Evolutionary conservation across 2,113 vertebrate species (phyloP).

Genomic region (Pachycephala philippinensis): DNA sequence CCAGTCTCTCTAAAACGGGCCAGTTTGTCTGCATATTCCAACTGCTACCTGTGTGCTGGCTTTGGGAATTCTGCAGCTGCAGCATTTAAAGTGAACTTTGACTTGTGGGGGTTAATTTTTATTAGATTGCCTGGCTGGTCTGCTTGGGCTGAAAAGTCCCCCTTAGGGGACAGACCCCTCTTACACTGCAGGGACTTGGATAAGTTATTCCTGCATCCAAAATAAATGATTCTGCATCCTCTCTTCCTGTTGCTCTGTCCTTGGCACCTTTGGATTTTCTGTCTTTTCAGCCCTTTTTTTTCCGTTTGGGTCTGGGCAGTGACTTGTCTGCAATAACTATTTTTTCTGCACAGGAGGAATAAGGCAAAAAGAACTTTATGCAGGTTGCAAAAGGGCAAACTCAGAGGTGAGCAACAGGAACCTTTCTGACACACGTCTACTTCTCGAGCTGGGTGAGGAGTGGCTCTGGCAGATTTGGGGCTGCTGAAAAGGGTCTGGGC

Average conservation of each 20-base stretch:
- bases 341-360: neutral
- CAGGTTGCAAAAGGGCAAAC: neutral
- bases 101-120: neutral
- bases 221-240: neutral
- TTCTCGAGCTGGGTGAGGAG: neutral
- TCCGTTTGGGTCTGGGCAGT: neutral
- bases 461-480: neutral
- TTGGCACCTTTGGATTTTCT: neutral
- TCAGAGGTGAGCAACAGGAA: neutral
- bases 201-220: neutral
- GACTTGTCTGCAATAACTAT: neutral
- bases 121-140: neutral
- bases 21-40: neutral
- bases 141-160: neutral
- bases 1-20: neutral
- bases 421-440: accelerated
- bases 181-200: neutral
- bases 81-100: neutral
- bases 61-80: neutral
- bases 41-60: neutral
- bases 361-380: neutral
- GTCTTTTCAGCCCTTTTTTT: neutral
- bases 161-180: neutral
- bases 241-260: neutral
- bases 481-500: neutral